phyloP scores from a whole-genome alignment of 1,140 invertebrate species.

The Drosophila sp. region DNA sequence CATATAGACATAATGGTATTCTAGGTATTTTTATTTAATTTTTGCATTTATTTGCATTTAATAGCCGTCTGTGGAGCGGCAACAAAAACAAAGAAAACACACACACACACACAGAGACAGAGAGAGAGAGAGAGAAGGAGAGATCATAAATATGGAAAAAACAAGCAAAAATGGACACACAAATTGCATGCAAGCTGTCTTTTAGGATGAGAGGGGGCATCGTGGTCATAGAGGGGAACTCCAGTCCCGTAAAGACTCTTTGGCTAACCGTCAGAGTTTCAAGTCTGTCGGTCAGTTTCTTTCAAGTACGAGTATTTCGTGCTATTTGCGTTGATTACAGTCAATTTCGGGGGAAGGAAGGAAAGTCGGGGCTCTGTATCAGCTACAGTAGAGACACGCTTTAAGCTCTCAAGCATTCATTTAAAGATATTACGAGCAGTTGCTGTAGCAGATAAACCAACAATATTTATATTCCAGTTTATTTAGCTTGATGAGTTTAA shows the following conservation, averaged over 20 bases:
- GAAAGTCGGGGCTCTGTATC: too few relatives aligned
- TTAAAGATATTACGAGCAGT: slow-evolving; percentile 3
- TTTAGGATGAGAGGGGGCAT: slow-evolving; percentile 7
- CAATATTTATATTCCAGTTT: slow-evolving; percentile 2
- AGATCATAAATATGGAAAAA: slow-evolving; percentile 42
- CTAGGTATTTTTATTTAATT: slow-evolving; percentile 79
- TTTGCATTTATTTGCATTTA: slow-evolving; percentile 80
- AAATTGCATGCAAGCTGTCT: slow-evolving; percentile 64
- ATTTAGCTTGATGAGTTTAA: slow-evolving; percentile 3
- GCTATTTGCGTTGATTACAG: slow-evolving; percentile 51
- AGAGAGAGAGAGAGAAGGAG: background rate
- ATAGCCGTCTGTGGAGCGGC: slow-evolving; percentile 39
- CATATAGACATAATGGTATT: slow-evolving; percentile 62
- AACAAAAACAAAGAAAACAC: slow-evolving; percentile 33
- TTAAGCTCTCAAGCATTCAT: background rate
- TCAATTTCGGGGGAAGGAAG: slow-evolving; percentile 2
- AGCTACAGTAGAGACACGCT: background rate
- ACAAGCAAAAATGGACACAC: slow-evolving; percentile 45
- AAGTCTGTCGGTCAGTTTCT: slow-evolving; percentile 27
- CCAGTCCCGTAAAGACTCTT: slow-evolving; percentile 4
- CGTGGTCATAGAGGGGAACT: background rate
- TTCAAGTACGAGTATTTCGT: slow-evolving; percentile 21
- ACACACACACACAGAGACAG: slow-evolving; percentile 9
- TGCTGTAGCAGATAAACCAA: background rate
- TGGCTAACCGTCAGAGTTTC: slow-evolving; percentile 19